Evolutionary conservation across 2,113 vertebrate genomes (phyloP), one percentile per base, ranked within the genome.

Genomic region (Anhinga anhinga): DNA sequence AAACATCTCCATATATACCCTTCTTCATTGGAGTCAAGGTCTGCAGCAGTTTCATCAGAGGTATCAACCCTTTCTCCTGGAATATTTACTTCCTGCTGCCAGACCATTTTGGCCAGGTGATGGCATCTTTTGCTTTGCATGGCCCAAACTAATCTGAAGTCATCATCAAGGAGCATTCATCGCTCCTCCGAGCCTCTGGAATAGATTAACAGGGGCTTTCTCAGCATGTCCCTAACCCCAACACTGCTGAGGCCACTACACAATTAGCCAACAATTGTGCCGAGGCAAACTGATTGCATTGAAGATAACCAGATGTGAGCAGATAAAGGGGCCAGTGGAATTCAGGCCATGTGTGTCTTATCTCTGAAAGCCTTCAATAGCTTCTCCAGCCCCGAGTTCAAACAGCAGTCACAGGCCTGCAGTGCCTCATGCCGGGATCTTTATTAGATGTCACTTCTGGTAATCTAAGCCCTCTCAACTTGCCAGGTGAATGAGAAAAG

Each of bases 241-340:
- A 10, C 36, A 3, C 32, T 21, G 47, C 26, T 45, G 67, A 72
- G 79, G 90, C 52, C 19, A 8, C 79, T 53, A 44, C 2, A 3
- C 78, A 91, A 90, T 95, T 93, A 96, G 62, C 53, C 70, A 91
- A 61, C 52, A 27, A 44, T 82, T 62, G 85, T 76, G 69, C 17
- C 0, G 5, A 20, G 26, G 63, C 58, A 56, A 88, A 55, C 47
- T 89, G 91, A 74, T 92, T 32, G 73, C 1, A 4, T 1, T 95
- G 77, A 90, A 88, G 96, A 76, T 66, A 95, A 91, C 59, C 95
- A 97, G 96, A 96, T 96, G 90, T 62, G 83, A 95, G 74, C 69
- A 92, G 94, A 94, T 76, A 81, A 94, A 93, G 69, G 11, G 27
- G 71, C 17, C 1, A 0, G 45, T 8, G 32, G 66, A 79, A 94